Evolutionary conservation across 1,140 invertebrate genomes (phyloP), one percentile per base, ranked within the genome.

Genomic region (Caligus rogercresseyi): DNA sequence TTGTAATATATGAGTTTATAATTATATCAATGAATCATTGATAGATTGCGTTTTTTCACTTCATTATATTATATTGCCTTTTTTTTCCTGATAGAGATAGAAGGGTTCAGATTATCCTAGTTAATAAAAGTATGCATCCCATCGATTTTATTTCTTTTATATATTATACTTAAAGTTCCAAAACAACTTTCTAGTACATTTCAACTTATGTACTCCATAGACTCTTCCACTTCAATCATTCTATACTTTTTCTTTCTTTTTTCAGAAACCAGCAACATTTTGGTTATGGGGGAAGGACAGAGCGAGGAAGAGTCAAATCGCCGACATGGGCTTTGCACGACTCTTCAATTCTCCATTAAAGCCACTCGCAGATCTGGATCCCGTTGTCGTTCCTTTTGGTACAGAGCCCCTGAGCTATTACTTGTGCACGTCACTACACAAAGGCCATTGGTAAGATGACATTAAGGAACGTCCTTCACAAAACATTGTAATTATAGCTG

Each of bases 351-450:
- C 92, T 2, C 96, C 96, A 2, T 75, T 99, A 19, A 99, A 98
- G 75, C 94, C 96, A 1, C 75, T 99, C 26, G 91, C 92, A 19
- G 91, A 96, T 77, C 78, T 99, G 65, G 96, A 99, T 80, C 96
- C 96, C 54, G 96, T 99, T 20, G 96, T 99, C 53, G 96, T 99
- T 14, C 96, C 65, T 99, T 99, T 78, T 99, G 96, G 96, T 99
- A 98, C 74, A 79, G 94, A 72, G 94, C 94, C 13, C 94, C 94
- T 1, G 95, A 99, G 77, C 75, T 99, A 54, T 74, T 99, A 52
- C 77, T 99, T 51, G 93, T 54, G 93, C 94, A 57, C 81, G 94
- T 63, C 94, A 98, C 82, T 98, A 98, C 69, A 97, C 93, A 13
- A 97, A 97, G 79, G 93, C 93, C 66, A 98, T 98, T 70, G 88